Conservation (phyloP, 2,113 vertebrate genomes). For the Hypocryptadius cinnamomeus region DNA sequence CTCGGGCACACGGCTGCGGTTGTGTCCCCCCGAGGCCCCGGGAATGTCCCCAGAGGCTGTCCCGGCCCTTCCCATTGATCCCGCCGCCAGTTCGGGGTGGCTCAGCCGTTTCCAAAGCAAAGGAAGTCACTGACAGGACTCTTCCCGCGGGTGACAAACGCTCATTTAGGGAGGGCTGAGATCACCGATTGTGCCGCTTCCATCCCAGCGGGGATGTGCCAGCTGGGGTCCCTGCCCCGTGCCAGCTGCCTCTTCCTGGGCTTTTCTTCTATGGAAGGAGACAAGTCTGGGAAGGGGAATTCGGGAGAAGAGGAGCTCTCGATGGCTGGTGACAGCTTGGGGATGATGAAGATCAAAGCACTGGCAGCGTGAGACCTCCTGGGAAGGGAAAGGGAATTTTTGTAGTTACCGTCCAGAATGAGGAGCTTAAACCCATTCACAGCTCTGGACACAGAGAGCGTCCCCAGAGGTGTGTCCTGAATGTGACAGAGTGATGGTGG, state of each 20-base stretch:
- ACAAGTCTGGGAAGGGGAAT: fast-evolving
- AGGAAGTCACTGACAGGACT: neutral
- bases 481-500: neutral
- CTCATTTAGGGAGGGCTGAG: neutral
- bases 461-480: neutral
- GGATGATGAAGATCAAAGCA: neutral
- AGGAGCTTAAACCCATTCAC: fast-evolving
- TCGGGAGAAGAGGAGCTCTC: neutral
- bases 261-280: neutral
- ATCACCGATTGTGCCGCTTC: neutral
- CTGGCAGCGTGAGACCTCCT: neutral
- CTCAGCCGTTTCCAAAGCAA: neutral
- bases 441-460: neutral
- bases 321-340: neutral
- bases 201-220: neutral
- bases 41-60: neutral
- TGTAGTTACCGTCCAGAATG: neutral
- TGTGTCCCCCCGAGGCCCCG: fast-evolving
- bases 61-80: neutral
- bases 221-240: neutral
- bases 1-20: neutral
- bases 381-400: neutral
- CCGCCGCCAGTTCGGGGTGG: neutral
- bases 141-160: neutral
- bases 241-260: neutral